phyloP scores from a whole-genome alignment of 1,140 invertebrate species.

The Camponotus pennsylvanicus region DNA sequence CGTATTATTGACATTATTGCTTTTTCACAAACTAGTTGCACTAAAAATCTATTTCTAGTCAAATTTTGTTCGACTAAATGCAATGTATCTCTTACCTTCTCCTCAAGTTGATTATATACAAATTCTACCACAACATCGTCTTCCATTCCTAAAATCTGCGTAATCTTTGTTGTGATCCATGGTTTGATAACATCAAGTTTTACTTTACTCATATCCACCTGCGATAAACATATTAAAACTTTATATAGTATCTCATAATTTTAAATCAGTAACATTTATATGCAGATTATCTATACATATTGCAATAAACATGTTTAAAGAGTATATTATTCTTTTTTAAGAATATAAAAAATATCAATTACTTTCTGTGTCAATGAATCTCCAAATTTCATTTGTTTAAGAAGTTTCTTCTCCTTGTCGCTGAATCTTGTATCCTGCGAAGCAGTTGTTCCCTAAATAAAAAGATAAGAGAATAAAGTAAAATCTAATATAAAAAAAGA shows the following conservation, averaged over 20 bases:
- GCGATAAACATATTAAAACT: constrained; percentile 74
- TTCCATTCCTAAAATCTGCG: constrained; percentile 97
- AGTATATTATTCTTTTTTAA: neutral
- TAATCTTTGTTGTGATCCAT: constrained; percentile 99
- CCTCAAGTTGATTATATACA: constrained; percentile 99
- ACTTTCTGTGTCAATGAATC: constrained; percentile 96
- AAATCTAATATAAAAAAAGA: neutral
- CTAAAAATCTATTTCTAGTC: constrained; percentile 60
- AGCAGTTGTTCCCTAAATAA: constrained; percentile 96
- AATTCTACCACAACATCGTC: constrained; percentile 99
- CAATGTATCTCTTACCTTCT: constrained; percentile 89
- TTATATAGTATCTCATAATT: neutral
- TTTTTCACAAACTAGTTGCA: constrained; percentile 57
- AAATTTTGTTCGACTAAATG: constrained; percentile 58
- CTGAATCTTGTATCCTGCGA: constrained; percentile 99
- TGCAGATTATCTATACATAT: neutral
- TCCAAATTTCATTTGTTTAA: constrained; percentile 99
- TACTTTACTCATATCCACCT: constrained; percentile 99
- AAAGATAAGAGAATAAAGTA: constrained; percentile 45
- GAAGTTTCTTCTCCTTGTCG: constrained; percentile 99
- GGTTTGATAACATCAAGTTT: constrained; percentile 99
- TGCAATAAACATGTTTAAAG: neutral
- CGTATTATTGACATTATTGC: constrained; percentile 75
- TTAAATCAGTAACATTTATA: neutral
- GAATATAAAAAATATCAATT: constrained; percentile 65